Base-by-base conservation (phyloP, 2,113 vertebrate species). In the Pluvialis apricaria region DNA sequence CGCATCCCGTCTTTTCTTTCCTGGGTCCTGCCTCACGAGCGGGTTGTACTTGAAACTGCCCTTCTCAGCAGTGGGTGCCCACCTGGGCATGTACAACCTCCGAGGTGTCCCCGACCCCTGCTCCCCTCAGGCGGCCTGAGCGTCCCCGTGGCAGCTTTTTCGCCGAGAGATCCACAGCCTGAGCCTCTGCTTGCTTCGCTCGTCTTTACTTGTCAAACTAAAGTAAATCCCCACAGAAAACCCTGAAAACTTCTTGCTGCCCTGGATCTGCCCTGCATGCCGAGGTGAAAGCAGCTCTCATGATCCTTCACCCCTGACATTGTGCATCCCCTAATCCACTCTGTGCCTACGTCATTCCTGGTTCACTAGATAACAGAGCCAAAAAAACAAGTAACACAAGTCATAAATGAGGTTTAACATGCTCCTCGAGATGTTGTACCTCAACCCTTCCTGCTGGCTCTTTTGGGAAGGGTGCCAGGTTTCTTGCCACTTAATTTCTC, bases 331-430 rank as follows among this genome's bases (percentile, higher is more conserved):
- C 49, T 26, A 3, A 17, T 22, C 4, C 1, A 0, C 6, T 11
- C 9, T 0, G 9, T 66, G 36, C 15, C 11, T 2, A 0, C 4
- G 13, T 17, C 0, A 0, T 11, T 61, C 52, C n/a, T 1, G 0
- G 6, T 38, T 40, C 20, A 6, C 20, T 36, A 25, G 15, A 5
- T 18, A 34, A 49, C 47, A 45, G 19, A 91, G 7, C 18, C 28
- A 36, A 45, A 61, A 5, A n/a, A 29, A 54, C 10, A 25, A 45
- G 28, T 28, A n/a, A 36, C 8, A 1, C 47, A 31, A 51, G n/a
- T 54, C 45, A 5, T 2, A 13, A 14, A 34, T 11, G 7, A 40
- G 6, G 3, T 42, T 34, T 60, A 13, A 11, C 11, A 0, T 19
- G 15, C 19, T 54, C 11, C 14, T 6, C 29, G 42, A 47, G 45